Evolutionary conservation across 2,797 vertebrate genomes (phyloP).

Genomic region (Falco concolor): DNA sequence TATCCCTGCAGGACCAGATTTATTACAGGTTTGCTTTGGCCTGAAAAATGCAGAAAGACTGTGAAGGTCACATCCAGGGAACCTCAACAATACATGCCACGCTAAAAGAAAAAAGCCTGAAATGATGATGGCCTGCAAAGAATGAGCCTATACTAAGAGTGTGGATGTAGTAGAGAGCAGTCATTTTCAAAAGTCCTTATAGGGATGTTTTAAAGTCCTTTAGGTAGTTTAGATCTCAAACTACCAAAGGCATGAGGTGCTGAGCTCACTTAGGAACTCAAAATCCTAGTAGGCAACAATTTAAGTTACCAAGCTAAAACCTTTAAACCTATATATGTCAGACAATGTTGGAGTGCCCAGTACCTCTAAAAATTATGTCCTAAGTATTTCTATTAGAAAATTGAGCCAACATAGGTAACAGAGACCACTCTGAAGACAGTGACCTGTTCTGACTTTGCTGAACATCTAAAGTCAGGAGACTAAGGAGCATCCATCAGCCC

Average conservation of each 20-base stretch:
- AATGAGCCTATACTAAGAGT: accelerated
- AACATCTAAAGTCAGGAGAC: background rate
- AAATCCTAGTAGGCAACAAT: background rate
- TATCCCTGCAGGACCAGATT: background rate
- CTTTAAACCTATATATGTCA: background rate
- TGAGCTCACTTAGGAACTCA: background rate
- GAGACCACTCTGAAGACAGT: background rate
- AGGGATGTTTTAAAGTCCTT: background rate
- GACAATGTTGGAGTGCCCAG: background rate
- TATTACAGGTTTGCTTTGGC: background rate
- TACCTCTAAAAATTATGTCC: background rate
- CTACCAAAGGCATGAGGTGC: background rate
- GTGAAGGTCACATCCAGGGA: background rate
- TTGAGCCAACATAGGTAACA: background rate
- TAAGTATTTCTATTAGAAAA: background rate
- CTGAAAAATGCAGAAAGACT: background rate
- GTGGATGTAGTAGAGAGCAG: background rate
- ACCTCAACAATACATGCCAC: background rate
- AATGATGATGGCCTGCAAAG: background rate
- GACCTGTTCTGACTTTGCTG: background rate
- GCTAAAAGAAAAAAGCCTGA: background rate
- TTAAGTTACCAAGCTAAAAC: background rate
- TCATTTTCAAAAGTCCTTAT: background rate
- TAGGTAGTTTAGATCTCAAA: background rate
- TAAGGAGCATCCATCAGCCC: background rate